Evolutionary conservation across 2,113 vertebrate genomes (phyloP).

Genomic region (Cettia cetti): DNA sequence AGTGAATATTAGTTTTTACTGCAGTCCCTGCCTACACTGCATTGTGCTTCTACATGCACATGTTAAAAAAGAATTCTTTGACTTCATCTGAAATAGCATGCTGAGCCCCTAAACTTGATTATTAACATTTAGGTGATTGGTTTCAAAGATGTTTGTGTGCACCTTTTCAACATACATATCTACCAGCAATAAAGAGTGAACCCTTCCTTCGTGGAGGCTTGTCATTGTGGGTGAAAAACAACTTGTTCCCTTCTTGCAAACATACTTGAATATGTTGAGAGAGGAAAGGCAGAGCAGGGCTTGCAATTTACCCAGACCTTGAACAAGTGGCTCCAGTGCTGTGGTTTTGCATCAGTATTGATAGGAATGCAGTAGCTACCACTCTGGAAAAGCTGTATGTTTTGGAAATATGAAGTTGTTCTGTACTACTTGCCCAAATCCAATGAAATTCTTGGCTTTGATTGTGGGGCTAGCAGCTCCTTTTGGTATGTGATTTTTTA

Average conservation of each 20-base stretch:
- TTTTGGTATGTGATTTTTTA: neutral
- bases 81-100: neutral
- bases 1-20: neutral
- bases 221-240: neutral
- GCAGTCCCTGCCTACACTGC: neutral
- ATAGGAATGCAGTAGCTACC: neutral
- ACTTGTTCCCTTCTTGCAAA: neutral
- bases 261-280: neutral
- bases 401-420: neutral
- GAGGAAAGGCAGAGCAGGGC: neutral
- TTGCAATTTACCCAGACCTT: neutral
- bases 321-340: neutral
- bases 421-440: neutral
- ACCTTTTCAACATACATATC: neutral
- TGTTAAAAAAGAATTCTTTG: neutral
- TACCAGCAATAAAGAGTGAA: neutral
- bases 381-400: neutral
- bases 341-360: neutral
- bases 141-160: neutral
- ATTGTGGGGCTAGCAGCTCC: neutral
- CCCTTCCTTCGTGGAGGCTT: neutral
- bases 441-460: neutral
- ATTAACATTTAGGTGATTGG: neutral
- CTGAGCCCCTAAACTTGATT: neutral
- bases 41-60: neutral